phyloP scores from a whole-genome alignment of 1,140 invertebrate species.

The Coelopa frigida region DNA sequence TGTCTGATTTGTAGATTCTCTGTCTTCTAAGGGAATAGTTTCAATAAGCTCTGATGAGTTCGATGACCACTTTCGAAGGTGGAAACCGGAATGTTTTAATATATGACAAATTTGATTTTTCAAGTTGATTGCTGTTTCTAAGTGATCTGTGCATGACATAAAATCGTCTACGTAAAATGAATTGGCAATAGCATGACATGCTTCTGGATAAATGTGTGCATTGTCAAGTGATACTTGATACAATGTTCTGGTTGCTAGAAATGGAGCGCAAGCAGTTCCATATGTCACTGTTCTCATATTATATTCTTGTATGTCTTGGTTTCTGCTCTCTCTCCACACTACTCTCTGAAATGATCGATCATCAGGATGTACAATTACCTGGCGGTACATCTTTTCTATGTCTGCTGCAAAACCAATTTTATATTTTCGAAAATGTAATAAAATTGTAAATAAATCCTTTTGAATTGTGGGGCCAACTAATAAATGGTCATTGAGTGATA shows the following conservation, averaged over 20 bases:
- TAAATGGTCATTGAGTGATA: constrained; percentile 38
- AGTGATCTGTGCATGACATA: constrained; percentile 1
- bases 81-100: constrained; percentile 18
- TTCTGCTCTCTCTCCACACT: background rate
- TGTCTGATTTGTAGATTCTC: background rate
- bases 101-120: constrained; percentile 1
- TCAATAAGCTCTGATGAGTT: constrained; percentile 13
- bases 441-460: constrained; percentile 34
- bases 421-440: constrained; percentile 30
- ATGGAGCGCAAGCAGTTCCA: constrained; percentile 7
- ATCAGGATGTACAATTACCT: constrained; percentile 14
- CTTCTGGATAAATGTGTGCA: background rate
- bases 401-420: constrained; percentile 26
- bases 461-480: constrained; percentile 26
- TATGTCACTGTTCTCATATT: constrained; percentile 8
- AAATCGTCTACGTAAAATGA: constrained; percentile 10
- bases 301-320: background rate
- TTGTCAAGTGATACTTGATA: constrained; percentile 4
- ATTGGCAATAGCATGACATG: background rate
- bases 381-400: constrained; percentile 40
- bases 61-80: constrained; percentile 25
- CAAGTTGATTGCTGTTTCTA: background rate
- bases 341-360: constrained; percentile 7
- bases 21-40: constrained; percentile 6
- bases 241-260: constrained; percentile 4